Evolutionary conservation across 2,113 vertebrate genomes (phyloP).

Genomic region (Lutjanus erythropterus): DNA sequence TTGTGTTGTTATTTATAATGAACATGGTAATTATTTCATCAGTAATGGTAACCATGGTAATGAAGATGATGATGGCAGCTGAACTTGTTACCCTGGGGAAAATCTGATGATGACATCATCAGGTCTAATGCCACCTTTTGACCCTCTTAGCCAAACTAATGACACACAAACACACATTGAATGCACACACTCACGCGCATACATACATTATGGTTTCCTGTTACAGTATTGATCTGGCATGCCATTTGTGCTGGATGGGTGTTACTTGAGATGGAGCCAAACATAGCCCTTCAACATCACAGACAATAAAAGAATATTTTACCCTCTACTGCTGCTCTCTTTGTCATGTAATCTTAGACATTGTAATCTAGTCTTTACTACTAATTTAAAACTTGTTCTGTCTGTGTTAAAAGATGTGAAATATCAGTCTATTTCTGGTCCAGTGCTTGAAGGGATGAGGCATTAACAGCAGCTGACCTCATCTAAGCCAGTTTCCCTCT

Average conservation of each 20-base stretch:
- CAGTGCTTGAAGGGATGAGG: not conserved
- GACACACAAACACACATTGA: conserved; percentile 24
- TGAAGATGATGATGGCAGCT: conserved; percentile 9
- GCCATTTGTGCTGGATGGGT: conserved; percentile 71
- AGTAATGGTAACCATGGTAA: not conserved
- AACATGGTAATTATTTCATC: not conserved
- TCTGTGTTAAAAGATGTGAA: conserved; percentile 26
- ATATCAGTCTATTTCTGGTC: conserved; percentile 13
- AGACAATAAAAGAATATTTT: conserved; percentile 45
- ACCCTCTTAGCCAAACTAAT: conserved; percentile 63
- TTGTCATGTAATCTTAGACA: not conserved
- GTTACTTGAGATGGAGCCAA: conserved; percentile 73
- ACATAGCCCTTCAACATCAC: conserved; percentile 29
- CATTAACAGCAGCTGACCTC: conserved; percentile 50
- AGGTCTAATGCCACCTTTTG: conserved; percentile 55
- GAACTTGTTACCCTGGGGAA: conserved; percentile 35
- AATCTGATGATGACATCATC: conserved; percentile 72
- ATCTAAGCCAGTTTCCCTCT: conserved; percentile 41
- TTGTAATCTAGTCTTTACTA: conserved; percentile 23
- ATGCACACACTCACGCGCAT: conserved; percentile 7
- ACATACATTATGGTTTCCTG: conserved; percentile 75
- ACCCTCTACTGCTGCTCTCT: conserved; percentile 19
- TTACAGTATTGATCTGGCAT: conserved; percentile 77
- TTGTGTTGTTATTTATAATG: too few relatives aligned
- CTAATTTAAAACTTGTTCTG: conserved; percentile 44